phyloP scores from a whole-genome alignment of 2,888 invertebrate species.

The Eretmocerus hayati region DNA sequence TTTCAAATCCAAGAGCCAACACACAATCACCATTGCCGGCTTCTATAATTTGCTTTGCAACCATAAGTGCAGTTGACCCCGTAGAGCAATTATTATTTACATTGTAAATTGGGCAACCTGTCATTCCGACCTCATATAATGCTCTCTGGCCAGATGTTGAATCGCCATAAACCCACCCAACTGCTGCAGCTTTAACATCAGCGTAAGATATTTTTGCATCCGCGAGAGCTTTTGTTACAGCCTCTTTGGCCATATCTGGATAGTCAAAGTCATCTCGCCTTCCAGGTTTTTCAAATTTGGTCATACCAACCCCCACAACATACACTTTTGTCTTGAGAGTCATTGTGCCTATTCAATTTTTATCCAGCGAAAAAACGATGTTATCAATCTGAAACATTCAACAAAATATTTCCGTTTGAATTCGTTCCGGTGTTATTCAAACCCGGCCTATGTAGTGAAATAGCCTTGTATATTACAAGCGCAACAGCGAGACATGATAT shows the following conservation, averaged over 20 bases:
- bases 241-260: conserved; percentile 91
- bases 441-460: no score
- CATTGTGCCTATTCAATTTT: no score
- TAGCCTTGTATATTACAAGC: no score
- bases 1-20: conserved; percentile 93
- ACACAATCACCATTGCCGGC: conserved; percentile 81
- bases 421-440: no score
- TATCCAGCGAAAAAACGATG: no score
- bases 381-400: no score
- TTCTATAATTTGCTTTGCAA: conserved; percentile 90
- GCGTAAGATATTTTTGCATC: conserved; percentile 74
- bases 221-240: conserved; percentile 76
- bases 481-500: no score
- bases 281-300: conserved; percentile 95
- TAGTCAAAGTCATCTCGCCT: conserved; percentile 76
- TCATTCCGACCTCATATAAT: conserved; percentile 89
- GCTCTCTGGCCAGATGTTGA: conserved; percentile 94
- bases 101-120: conserved; percentile 94
- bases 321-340: conserved; percentile 54
- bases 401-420: no score
- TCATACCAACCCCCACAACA: conserved; percentile 96
- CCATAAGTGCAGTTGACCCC: conserved; percentile 83
- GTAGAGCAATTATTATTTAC: conserved; percentile 99
- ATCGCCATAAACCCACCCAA: conserved; percentile 93
- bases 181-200: conserved; percentile 81